Base-by-base conservation (phyloP, 2,797 vertebrate species). In the Bovichtus diacanthus region DNA sequence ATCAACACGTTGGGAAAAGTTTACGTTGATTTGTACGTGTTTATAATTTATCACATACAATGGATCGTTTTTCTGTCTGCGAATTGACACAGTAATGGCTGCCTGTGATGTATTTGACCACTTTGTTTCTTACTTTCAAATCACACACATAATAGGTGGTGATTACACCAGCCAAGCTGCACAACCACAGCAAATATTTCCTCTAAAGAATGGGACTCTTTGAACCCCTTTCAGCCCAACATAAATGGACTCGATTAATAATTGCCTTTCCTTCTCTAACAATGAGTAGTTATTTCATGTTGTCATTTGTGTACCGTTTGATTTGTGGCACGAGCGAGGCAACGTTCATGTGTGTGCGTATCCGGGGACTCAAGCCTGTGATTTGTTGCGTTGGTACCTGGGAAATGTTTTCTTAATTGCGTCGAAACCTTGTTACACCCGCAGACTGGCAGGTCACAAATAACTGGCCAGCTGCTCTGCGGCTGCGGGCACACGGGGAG, bases 191-290 rank as follows among this genome's bases (percentile, higher is more conserved):
- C 80, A 89, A 89, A 95, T 89, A 93, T 92, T 93, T 92, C 87
- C 87, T 87, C 78, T 84, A 83, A 94, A 91, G 84, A 93, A 92
- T 90, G 87, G 88, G 80, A 79, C 83, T 87, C 90, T 89, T 93
- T 92, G 88, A 89, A 84, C 70, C 74, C 67, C 81, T 91, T 93
- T 95, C 91, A 90, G 87, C 67, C 54, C 64, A 72, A 85, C 92
- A 90, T 86, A 94, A 94, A 95, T 93, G 86, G 76, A 93, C 94
- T 91, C 78, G 83, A 94, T 94, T 94, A 93, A 94, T 93, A 94
- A 94, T 90, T 87, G 84, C 85, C 76, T 86, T 91, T 91, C 90
- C 80, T 89, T 81, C 83, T 86, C 76, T 77, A 59, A 77, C 88
- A 78, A 84, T 90, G 88, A 94, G 94, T 93, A 87, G 87, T 91